Evolutionary conservation across 2,113 vertebrate genomes (phyloP).

Genomic region (Podarcis cretensis): DNA sequence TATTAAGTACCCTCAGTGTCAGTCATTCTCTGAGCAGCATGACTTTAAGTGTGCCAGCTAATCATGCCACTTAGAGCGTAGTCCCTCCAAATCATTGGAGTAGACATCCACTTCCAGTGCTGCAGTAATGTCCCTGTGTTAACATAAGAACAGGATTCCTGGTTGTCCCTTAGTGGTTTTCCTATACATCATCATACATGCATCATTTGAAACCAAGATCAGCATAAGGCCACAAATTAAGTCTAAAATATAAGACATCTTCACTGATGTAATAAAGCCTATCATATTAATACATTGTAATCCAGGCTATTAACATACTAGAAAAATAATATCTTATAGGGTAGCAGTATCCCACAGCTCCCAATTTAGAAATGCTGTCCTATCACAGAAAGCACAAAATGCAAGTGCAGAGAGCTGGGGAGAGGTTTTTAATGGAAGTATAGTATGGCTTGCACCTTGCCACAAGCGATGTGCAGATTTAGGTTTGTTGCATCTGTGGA

Average conservation of each 20-base stretch:
- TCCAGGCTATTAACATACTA: no score
- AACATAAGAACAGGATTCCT: neutral
- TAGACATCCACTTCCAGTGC: neutral
- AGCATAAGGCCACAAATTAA: neutral
- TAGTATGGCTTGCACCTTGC: neutral
- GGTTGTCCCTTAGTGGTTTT: neutral
- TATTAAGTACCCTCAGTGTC: constrained; percentile 58
- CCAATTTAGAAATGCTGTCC: constrained; percentile 16
- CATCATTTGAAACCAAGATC: neutral
- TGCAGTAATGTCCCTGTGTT: neutral
- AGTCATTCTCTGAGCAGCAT: constrained; percentile 54
- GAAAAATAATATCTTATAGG: neutral
- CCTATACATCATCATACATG: neutral
- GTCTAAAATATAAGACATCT: neutral
- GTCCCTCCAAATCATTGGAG: neutral
- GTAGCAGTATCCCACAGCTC: constrained; percentile 7
- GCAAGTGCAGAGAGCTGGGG: constrained; percentile 46
- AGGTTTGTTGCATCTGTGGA: rapidly evolving
- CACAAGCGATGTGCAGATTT: neutral
- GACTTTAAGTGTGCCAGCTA: constrained; percentile 24
- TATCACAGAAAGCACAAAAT: constrained; percentile 33
- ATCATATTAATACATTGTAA: constrained; percentile 1
- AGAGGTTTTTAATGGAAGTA: constrained; percentile 34
- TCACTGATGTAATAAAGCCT: constrained; percentile 22
- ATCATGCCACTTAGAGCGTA: constrained; percentile 7